Base-by-base conservation (phyloP, 2,888 invertebrate species). In the Alloscopus bannaensis region DNA sequence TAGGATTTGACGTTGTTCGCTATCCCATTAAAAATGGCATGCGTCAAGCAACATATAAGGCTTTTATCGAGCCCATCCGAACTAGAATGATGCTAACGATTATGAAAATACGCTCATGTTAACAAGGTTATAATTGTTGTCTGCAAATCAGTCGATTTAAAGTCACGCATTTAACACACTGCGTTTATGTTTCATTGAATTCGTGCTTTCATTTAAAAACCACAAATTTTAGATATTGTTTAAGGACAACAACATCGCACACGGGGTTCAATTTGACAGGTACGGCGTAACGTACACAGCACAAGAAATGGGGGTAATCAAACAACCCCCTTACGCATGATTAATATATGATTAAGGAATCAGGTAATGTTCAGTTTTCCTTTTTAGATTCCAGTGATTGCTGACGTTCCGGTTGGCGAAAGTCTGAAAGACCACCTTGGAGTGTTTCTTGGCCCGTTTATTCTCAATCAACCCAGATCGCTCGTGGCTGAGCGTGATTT, bases 381-480 rank as follows among this genome's bases (percentile, higher is more conserved):
- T 31, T 24, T 66, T 1, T 42, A 83, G 81, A 83, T 84, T 59
- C 79, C 78, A n/a, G 81, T 82, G 2, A 36, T 70, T 18, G 60
- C 70, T 1, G 79, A 84, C 24, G 69, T 82, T 8, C 84, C 84
- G 3, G 66, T 55, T n/a, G 70, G 83, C 0, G 60, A 81, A 22
- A 81, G 80, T 60, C 28, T 85, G 2, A 81, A 84, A 55, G 84
- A 83, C 57, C 82, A 83, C 52, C 36, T 81, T 16, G 78, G 59
- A 4, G 72, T 73, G 0, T 80, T 70, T 24, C 26, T 81, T 4
- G 28, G 73, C 77, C 40, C 81, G 22, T 81, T 84, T 36, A 29
- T 72, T n/a, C 47, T 84, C 6, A 50, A 69, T 16, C 68, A 77
- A 3, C 42, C 75, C 24, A 55, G 71, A 1, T 45, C 66, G 3